Base-by-base conservation (phyloP, 2,888 invertebrate genomes). In the Drosophila antonietae region DNA sequence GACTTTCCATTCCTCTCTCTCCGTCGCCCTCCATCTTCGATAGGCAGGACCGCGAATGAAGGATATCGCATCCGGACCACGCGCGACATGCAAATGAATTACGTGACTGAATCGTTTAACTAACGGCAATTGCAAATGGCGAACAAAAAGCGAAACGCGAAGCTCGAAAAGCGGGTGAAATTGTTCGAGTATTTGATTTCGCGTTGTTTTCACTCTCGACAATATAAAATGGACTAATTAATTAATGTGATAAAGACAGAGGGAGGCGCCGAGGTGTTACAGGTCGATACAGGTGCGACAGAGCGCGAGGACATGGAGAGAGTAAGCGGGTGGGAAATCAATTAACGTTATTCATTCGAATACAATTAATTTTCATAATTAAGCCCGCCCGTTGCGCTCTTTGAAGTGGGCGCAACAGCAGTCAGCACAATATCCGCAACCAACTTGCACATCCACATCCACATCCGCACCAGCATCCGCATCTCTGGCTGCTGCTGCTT, bases 291-390 rank as follows among this genome's bases (percentile, higher is more conserved):
- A 49, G 39, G 14, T 49, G 39, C 18, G 56, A 43, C 43, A 2
- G 56, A 56, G 56, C n/a, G 39, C 28, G 20, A 41, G 41, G 6
- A n/a, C 14, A 28, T 23, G 14, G 18, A 12, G 20, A n/a, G n/a
- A 10, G 62, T 9, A 46, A 39, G 28, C n/a, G 43, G 58, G 47
- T 55, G 44, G 58, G 52, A 81, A 75, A 80, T 82, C 84, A 84
- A 84, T 84, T 84, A 82, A 78, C 73, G 75, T 78, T 85, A 80
- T 83, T 75, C 75, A 85, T 82, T 73, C 55, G 75, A 78, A 82
- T 67, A 75, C 79, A 81, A 79, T 82, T 78, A 82, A 83, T 83
- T 82, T 75, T 78, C 80, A 82, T 83, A 83, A 83, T 82, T 80
- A 82, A 80, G 74, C 60, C 44, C 31, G 46, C 46, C 51, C 60